Evolutionary conservation across 2,113 vertebrate genomes (phyloP), one percentile per base, ranked within the genome.

Genomic region (Centrocercus urophasianus): DNA sequence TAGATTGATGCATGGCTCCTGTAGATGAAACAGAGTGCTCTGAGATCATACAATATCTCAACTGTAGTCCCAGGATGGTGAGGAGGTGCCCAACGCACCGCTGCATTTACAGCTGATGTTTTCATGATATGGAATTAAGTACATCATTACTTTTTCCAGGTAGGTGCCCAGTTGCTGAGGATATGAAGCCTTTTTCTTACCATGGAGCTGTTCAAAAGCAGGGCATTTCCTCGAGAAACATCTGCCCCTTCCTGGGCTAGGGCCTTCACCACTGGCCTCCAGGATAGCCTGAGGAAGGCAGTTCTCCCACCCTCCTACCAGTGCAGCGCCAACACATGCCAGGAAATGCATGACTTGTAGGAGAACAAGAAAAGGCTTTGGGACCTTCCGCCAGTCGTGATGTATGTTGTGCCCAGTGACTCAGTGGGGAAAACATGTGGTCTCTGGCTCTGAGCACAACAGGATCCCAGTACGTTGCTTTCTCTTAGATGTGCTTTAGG

Each of bases 331-430:
- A n/a, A 38, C 2, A 2, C 6, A 21, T 25, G 8, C 21, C 0
- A 0, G 22, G 40, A 65, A 57, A 30, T 27, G 30, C 25, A 48
- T 30, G 57, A 47, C 25, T 11, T 0, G 0, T 13, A 0, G 22
- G 10, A 18, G 19, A 69, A 77, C 20, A 10, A 66, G 43, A 43
- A 54, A 20, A 60, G 20, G 8, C 11, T 27, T 30, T 61, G 34
- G 25, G 40, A 34, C 13, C 22, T 64, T 24, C 34, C 20, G 16
- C 32, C 22, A 30, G 6, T 56, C 40, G 32, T 48, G 54, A 25
- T 59, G 25, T 4, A 4, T 17, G 16, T 65, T 77, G 25, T 47
- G 9, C 25, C 18, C 60, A 52, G 36, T 32, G 42, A 6, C 83
- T 63, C 16, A 8, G 21, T 42, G 21, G 40, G 42, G 71, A 47